Evolutionary conservation across 2,113 vertebrate species (phyloP).

Genomic region (Piprites chloris): DNA sequence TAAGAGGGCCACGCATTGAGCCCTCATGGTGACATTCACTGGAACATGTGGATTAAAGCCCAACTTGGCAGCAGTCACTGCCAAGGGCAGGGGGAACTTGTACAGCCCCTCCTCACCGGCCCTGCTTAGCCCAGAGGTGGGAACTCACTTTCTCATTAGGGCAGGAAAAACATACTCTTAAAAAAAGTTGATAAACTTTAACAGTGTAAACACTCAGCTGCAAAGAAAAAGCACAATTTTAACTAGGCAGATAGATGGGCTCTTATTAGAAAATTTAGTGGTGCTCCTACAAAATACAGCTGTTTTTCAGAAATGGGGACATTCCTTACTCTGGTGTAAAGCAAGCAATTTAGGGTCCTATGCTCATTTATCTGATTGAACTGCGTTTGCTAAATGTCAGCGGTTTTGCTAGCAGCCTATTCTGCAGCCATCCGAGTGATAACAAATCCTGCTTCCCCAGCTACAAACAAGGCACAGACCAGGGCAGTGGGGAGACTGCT

Average conservation of each 20-base stretch:
- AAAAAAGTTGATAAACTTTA: background rate
- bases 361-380: background rate
- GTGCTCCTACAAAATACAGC: background rate
- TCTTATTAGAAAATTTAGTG: background rate
- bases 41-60: background rate
- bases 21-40: rapidly evolving
- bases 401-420: background rate
- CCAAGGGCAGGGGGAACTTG: background rate
- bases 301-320: background rate
- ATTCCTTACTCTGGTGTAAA: background rate
- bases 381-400: background rate
- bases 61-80: background rate
- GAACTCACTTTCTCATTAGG: background rate
- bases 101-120: background rate
- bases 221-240: background rate
- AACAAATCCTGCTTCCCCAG: background rate
- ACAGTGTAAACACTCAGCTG: background rate
- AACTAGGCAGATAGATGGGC: background rate
- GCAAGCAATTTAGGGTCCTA: background rate
- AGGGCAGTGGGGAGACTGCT: background rate
- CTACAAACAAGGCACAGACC: background rate
- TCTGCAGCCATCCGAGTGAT: background rate
- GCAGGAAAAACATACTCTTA: background rate
- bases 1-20: background rate
- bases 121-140: background rate